Percentiles rank a stretch among this genome's conserved stretches.
Conservation (phyloP, 2,797 vertebrate genomes). For the Lepus oiostolus region DNA sequence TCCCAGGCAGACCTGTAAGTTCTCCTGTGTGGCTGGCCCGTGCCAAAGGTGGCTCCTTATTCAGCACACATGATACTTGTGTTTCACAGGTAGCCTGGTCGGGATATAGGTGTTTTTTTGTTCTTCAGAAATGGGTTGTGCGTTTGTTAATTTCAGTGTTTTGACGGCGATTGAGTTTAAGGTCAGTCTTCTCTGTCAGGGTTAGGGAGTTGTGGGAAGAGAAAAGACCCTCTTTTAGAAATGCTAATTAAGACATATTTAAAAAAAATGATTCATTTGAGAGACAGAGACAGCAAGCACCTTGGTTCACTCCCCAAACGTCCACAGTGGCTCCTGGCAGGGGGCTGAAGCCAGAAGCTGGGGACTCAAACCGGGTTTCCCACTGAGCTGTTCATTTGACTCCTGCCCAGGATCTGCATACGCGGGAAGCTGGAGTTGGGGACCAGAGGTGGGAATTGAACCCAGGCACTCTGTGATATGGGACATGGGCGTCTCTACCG, state of each 20-base stretch:
- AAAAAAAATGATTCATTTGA: too few relatives aligned
- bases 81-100: not conserved
- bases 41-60: not conserved
- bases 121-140: not conserved
- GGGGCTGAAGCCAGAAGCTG: too few relatives aligned
- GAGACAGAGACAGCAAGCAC: too few relatives aligned
- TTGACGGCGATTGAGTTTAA: not conserved
- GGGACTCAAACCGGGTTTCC: too few relatives aligned
- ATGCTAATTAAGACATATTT: not conserved
- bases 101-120: not conserved
- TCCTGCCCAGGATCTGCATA: too few relatives aligned
- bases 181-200: not conserved
- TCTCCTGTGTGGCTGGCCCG: not conserved
- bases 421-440: too few relatives aligned
- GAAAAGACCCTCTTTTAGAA: not conserved
- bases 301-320: too few relatives aligned
- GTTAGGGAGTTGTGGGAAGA: slow-evolving; percentile 17
- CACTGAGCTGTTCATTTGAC: too few relatives aligned
- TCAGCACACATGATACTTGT: not conserved
- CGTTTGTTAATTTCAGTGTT: not conserved
- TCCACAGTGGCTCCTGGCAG: too few relatives aligned
- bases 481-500: too few relatives aligned
- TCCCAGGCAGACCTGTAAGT: not conserved
- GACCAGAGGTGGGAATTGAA: too few relatives aligned
- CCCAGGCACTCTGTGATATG: too few relatives aligned